Evolutionary conservation across 1,140 invertebrate genomes (phyloP), one percentile per base, ranked within the genome.

Genomic region (Drosophila ohnishii): DNA sequence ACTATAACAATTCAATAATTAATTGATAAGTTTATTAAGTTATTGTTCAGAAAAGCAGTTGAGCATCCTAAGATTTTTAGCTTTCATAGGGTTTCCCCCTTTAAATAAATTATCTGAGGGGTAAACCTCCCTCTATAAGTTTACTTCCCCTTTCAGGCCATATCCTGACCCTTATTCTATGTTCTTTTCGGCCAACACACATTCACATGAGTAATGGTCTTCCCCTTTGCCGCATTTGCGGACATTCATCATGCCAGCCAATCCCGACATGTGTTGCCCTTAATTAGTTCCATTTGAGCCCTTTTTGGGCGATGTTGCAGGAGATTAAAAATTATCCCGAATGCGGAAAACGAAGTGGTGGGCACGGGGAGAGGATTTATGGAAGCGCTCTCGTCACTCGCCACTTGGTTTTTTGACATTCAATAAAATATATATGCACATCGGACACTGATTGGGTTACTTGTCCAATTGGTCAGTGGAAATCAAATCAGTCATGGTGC

Each of bases 251-350:
- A 86, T 77, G 44, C 30, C 62, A 45, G 35, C 55, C 34, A 65
- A 71, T 72, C 70, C 78, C 14, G 53, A 56, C 82, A 86, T 86
- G 75, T 85, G 81, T 72, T 62, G 78, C 51, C 83, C 66, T 37
- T 86, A 86, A 86, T 86, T 86, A 86, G 75, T 75, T 75, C 32
- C 75, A 58, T 50, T 60, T 37, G 11, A 50, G 47, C 22, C 61
- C 53, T 65, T 75, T 47, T 39, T 53, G 22, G 50, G 13, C 50
- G 9, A 22, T 34, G 28, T 22, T 19, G 2, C n/a, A 35, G 16
- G 32, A 42, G 76, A 80, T 84, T 84, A 72, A 83, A 75, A 79
- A 44, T 55, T 75, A 19, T 45, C 47, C 30, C 60, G 30, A 42
- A 6, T 64, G 40, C 57, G 58, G 70, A 45, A 75, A 82, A 71